Conservation (phyloP, 2,797 vertebrate species). For the Sebastes itinus region DNA sequence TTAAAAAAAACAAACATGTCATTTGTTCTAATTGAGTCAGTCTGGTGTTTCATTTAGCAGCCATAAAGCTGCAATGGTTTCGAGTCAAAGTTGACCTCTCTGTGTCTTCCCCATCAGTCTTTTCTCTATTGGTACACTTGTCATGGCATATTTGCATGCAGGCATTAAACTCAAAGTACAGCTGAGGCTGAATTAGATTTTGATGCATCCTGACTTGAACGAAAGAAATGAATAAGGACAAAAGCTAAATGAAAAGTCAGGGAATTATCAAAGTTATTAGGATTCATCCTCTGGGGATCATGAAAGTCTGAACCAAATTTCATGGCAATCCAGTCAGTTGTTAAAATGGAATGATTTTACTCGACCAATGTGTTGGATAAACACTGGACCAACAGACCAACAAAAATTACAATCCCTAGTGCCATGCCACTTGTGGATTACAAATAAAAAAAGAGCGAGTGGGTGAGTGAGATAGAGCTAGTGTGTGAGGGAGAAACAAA, state of each 20-base stretch:
- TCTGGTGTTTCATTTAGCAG: not conserved
- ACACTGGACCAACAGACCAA: conserved; percentile 26
- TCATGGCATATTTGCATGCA: not conserved
- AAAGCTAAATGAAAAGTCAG: conserved; percentile 37
- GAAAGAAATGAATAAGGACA: conserved; percentile 23
- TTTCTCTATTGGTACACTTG: not conserved
- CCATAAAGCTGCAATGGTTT: not conserved
- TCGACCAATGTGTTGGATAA: conserved; percentile 10
- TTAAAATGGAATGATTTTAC: conserved; percentile 39
- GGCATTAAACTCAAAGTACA: not conserved
- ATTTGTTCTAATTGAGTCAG: not conserved
- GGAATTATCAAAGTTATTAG: conserved; percentile 36
- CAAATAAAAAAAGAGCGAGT: conserved; percentile 24
- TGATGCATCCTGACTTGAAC: conserved; percentile 1
- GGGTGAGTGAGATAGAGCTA: conserved; percentile 5
- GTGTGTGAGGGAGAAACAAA: not conserved
- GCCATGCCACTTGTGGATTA: conserved; percentile 26
- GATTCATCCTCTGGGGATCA: conserved; percentile 29
- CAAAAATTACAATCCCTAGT: conserved; percentile 28
- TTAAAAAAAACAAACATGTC: not conserved
- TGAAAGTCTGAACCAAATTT: conserved; percentile 21
- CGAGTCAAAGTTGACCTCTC: not conserved
- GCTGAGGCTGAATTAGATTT: not conserved
- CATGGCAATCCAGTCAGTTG: conserved; percentile 27
- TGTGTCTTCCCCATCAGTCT: not conserved